phyloP scores from a whole-genome alignment of 2,797 vertebrate genomes.

The Lithobates pipiens region DNA sequence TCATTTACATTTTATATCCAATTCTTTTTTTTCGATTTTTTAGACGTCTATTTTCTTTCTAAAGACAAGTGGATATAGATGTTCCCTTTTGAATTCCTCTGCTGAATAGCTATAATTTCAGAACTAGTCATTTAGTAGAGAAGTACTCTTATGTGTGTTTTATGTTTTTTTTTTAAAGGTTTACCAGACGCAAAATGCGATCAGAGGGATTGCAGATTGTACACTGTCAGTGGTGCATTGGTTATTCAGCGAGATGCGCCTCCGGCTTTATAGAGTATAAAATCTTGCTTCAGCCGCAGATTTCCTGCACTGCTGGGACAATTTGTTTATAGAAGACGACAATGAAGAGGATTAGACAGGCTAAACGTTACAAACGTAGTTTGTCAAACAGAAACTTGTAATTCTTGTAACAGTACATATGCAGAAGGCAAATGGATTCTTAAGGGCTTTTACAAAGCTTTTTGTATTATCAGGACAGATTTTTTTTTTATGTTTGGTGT shows the following conservation, averaged over 20 bases:
- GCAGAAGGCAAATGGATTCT: neutral
- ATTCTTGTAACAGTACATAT: neutral
- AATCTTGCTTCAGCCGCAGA: slow-evolving; percentile 6
- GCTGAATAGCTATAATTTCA: slow-evolving; percentile 30
- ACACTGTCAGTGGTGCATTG: slow-evolving; percentile 20
- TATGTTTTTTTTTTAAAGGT: neutral
- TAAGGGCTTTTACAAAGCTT: neutral
- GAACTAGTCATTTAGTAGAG: neutral
- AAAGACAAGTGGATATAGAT: slow-evolving; percentile 22
- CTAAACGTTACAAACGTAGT: slow-evolving; percentile 2
- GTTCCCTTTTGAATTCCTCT: slow-evolving; percentile 20
- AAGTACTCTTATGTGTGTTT: neutral
- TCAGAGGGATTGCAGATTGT: neutral
- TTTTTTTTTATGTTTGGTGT: neutral
- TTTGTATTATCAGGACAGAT: neutral
- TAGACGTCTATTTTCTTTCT: neutral
- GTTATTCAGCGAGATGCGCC: slow-evolving; percentile 30
- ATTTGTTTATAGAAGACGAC: slow-evolving; percentile 15
- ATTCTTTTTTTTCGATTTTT: neutral
- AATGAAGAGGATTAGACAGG: slow-evolving; percentile 24
- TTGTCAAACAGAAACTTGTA: slow-evolving; percentile 1
- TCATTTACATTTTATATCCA: slow-evolving; percentile 21
- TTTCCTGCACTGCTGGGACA: slow-evolving; percentile 16
- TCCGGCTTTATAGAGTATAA: slow-evolving; percentile 3
- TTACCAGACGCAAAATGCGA: slow-evolving; percentile 17